Conservation (phyloP, 2,113 vertebrate species). For the Lamprotornis superbus region DNA sequence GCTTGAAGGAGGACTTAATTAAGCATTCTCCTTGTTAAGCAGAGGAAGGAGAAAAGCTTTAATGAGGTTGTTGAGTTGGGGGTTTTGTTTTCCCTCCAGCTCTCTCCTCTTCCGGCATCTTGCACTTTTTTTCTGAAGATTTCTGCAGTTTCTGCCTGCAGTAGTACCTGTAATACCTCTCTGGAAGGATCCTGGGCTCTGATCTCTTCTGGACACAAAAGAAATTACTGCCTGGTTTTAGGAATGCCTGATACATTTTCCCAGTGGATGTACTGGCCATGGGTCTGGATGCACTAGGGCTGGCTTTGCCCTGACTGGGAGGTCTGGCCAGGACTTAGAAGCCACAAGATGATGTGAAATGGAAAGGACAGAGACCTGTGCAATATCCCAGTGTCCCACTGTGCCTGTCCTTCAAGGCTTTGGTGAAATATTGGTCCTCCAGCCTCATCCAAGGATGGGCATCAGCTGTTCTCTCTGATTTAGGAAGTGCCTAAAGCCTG, state of each 20-base stretch:
- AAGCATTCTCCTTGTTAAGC: constrained; percentile 21
- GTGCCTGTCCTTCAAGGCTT: background rate
- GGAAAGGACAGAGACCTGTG: background rate
- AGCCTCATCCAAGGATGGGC: background rate
- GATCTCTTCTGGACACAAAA: background rate
- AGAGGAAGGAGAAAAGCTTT: constrained; percentile 24
- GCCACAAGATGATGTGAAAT: background rate
- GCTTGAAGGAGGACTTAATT: constrained; percentile 28
- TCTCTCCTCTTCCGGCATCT: background rate
- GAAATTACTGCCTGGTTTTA: background rate
- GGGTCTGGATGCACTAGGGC: background rate
- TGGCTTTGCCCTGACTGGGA: background rate
- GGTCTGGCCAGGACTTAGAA: background rate
- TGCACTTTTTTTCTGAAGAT: background rate
- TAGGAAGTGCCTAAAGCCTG: background rate
- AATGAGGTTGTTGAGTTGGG: background rate
- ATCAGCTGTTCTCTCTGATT: background rate
- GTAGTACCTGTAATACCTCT: background rate
- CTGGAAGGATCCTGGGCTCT: background rate
- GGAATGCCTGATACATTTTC: background rate
- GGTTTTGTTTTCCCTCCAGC: background rate
- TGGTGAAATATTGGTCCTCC: background rate
- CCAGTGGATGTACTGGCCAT: accelerated
- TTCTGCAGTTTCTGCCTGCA: background rate
- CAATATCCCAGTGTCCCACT: background rate